Percentiles rank a stretch among this genome's conserved stretches.
phyloP scores from a whole-genome alignment of 2,113 vertebrate genomes.

The Larimichthys polyactis region DNA sequence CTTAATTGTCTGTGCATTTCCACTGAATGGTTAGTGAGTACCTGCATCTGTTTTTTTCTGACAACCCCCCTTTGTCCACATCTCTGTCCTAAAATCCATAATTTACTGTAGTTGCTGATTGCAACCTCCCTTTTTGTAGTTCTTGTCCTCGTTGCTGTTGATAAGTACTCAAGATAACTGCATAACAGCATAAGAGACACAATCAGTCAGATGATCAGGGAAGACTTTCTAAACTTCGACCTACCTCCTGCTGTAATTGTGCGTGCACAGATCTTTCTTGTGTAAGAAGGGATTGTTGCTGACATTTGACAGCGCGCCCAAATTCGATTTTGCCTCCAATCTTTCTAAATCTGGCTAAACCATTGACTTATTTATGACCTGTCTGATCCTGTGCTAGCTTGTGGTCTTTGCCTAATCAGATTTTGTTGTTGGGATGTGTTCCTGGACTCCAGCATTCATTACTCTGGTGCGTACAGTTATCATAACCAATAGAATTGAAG shows the following conservation, averaged over 20 bases:
- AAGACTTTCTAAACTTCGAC: neutral
- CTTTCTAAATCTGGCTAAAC: neutral
- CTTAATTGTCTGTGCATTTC: conserved; percentile 45
- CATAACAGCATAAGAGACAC: neutral
- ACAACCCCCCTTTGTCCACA: neutral
- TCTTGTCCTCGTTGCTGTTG: neutral
- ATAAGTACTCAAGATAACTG: too few relatives aligned
- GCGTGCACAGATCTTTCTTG: neutral
- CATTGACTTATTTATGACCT: neutral
- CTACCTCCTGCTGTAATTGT: neutral
- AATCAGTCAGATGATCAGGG: neutral
- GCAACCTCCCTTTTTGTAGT: neutral
- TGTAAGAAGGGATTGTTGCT: neutral
- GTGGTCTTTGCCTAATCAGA: neutral
- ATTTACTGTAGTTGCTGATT: too few relatives aligned
- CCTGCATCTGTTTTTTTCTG: conserved; percentile 13
- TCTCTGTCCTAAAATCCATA: neutral
- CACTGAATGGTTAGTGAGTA: conserved; percentile 26
- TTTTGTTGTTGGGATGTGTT: neutral
- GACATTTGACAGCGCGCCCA: neutral
- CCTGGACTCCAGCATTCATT: neutral
- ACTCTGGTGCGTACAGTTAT: neutral
- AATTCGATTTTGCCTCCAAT: neutral
- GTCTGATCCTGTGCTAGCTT: neutral
- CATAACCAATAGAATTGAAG: neutral